phyloP scores from a whole-genome alignment of 2,797 vertebrate species.

The Naso thynnoides region DNA sequence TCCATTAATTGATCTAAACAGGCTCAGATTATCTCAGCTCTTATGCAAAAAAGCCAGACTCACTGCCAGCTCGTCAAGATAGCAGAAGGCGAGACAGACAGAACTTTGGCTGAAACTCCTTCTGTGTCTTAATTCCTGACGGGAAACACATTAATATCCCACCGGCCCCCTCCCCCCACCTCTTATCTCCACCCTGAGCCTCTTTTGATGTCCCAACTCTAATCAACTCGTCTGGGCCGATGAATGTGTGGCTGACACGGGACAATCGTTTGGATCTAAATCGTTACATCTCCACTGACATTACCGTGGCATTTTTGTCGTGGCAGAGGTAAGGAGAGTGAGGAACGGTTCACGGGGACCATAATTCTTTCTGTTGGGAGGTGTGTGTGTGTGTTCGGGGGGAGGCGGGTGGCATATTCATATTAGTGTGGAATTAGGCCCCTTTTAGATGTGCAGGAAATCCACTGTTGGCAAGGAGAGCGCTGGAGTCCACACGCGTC shows the following conservation, averaged over 20 bases:
- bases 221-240: conserved; percentile 80
- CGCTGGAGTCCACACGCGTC: conserved; percentile 55
- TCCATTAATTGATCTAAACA: conserved; percentile 74
- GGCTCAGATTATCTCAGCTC: conserved; percentile 67
- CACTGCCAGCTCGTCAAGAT: conserved; percentile 74
- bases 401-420: conserved; percentile 81
- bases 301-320: conserved; percentile 89
- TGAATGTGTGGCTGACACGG: conserved; percentile 75
- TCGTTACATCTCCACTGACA: conserved; percentile 88
- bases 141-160: conserved; percentile 59
- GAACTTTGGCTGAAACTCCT: conserved; percentile 76
- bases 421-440: conserved; percentile 84
- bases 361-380: conserved; percentile 69
- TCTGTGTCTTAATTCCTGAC: conserved; percentile 70
- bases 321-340: conserved; percentile 80
- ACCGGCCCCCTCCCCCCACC: conserved; percentile 26
- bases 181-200: conserved; percentile 78
- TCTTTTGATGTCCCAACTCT: conserved; percentile 85
- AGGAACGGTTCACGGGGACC: conserved; percentile 77
- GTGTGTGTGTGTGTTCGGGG: background rate
- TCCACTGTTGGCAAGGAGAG: conserved; percentile 65
- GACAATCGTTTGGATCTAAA: conserved; percentile 85
- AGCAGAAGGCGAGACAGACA: conserved; percentile 65
- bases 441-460: conserved; percentile 73
- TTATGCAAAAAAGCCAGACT: conserved; percentile 68